A percentile compares a stretch with the other conserved stretches of the same genome.
These are phyloP conservation scores for Apotomis turbidana DNA, from an alignment of 2,888 invertebrate species.

Conservation along the genomic window DNA sequence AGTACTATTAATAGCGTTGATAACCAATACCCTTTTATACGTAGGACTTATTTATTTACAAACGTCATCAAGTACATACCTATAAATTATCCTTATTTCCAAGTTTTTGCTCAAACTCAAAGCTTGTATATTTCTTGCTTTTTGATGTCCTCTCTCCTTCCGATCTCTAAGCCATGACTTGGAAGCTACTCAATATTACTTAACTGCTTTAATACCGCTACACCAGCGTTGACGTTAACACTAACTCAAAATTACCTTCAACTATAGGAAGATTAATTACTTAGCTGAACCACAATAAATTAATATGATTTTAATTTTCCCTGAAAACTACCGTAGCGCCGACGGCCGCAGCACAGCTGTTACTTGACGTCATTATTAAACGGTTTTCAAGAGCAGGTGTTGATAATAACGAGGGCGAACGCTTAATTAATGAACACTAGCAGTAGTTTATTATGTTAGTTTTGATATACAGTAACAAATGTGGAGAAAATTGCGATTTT, in stretches of 20 bases:
- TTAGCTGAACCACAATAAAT: constrained; percentile 50
- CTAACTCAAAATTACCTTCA: constrained; percentile 18
- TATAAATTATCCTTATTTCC: too few relatives aligned
- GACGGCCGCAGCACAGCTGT: constrained; percentile 68
- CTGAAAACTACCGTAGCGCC: constrained; percentile 71
- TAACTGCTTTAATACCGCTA: too few relatives aligned
- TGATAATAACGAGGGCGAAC: constrained; percentile 80
- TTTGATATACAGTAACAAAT: constrained; percentile 38
- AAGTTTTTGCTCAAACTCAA: too few relatives aligned
- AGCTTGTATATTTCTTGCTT: too few relatives aligned
- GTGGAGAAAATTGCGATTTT: constrained; percentile 14
- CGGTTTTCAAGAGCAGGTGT: constrained; percentile 82
- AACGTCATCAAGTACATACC: too few relatives aligned
- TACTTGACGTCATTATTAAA: constrained; percentile 80
- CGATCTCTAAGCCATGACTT: too few relatives aligned
- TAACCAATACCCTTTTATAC: too few relatives aligned
- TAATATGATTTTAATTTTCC: constrained; percentile 75
- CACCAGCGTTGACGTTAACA: neutral
- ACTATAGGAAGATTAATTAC: constrained; percentile 39
- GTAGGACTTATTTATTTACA: too few relatives aligned
- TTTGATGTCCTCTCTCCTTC: too few relatives aligned
- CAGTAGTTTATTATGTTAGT: constrained; percentile 54
- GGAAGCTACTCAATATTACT: too few relatives aligned
- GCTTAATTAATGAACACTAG: constrained; percentile 79
- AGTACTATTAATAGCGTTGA: too few relatives aligned